Percentiles rank a stretch among this genome's conserved stretches.
phyloP scores from a whole-genome alignment of 1,140 invertebrate genomes.

The Metopolophium dirhodum region DNA sequence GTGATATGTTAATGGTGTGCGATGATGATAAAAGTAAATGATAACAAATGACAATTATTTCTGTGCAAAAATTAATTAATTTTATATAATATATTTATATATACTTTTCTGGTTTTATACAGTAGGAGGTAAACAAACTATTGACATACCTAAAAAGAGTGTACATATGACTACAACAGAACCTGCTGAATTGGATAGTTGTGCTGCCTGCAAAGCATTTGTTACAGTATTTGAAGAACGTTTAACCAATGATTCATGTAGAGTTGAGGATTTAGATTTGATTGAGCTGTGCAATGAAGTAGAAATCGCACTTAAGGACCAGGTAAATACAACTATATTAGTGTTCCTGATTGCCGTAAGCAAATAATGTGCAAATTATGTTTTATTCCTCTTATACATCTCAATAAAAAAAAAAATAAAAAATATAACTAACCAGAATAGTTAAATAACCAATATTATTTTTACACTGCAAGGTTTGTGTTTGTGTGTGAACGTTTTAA shows the following conservation, averaged over 20 bases:
- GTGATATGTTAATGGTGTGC: conserved; percentile 17
- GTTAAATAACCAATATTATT: background rate
- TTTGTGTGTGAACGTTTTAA: background rate
- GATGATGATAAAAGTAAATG: background rate
- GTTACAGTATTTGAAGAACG: background rate
- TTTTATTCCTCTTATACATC: background rate
- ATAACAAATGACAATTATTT: background rate
- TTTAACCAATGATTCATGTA: background rate
- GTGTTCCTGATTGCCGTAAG: background rate
- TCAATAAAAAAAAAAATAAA: background rate
- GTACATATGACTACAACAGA: background rate
- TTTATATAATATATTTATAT: background rate
- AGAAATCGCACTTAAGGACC: background rate
- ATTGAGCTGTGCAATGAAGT: conserved; percentile 19
- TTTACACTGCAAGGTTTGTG: background rate
- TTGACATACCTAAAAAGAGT: background rate
- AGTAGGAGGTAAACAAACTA: background rate
- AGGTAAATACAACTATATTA: background rate
- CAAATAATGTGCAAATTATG: background rate
- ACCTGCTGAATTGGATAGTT: background rate
- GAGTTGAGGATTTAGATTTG: background rate
- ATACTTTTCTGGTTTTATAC: background rate
- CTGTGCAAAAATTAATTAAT: background rate
- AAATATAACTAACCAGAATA: background rate
- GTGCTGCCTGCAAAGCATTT: conserved; percentile 36